phyloP scores from a whole-genome alignment of 2,888 invertebrate genomes.

The Campoplex nolae region DNA sequence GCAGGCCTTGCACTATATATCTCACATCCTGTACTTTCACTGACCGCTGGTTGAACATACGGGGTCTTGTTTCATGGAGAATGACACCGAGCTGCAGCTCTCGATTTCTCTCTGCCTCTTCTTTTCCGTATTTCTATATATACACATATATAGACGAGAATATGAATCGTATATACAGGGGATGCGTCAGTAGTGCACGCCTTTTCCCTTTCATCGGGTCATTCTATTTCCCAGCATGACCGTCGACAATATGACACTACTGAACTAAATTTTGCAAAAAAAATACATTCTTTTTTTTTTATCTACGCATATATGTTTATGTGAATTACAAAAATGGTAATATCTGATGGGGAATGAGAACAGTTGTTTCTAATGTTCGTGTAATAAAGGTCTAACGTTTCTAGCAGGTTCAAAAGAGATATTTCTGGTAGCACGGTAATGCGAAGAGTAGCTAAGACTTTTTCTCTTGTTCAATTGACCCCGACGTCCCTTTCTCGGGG shows the following conservation, averaged over 20 bases:
- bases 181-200: conserved; percentile 56
- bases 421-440: background rate
- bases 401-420: background rate
- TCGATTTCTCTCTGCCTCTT: conserved; percentile 51
- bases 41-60: conserved; percentile 54
- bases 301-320: background rate
- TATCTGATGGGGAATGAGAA: background rate
- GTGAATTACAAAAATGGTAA: background rate
- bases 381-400: background rate
- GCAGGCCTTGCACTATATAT: conserved; percentile 18
- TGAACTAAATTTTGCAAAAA: conserved; percentile 7
- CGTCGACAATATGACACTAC: conserved; percentile 24
- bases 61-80: conserved; percentile 56
- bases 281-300: background rate
- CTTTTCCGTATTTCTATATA: conserved; percentile 23
- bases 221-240: conserved; percentile 49
- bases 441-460: conserved; percentile 25
- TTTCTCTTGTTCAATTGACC: conserved; percentile 8
- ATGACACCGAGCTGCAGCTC: conserved; percentile 58
- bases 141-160: background rate
- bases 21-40: conserved; percentile 63
- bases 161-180: conserved; percentile 15
- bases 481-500: background rate
- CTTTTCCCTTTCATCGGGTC: conserved; percentile 59
- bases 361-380: background rate